phyloP scores from a whole-genome alignment of 2,888 invertebrate genomes.

The Hemaris fuciformis region DNA sequence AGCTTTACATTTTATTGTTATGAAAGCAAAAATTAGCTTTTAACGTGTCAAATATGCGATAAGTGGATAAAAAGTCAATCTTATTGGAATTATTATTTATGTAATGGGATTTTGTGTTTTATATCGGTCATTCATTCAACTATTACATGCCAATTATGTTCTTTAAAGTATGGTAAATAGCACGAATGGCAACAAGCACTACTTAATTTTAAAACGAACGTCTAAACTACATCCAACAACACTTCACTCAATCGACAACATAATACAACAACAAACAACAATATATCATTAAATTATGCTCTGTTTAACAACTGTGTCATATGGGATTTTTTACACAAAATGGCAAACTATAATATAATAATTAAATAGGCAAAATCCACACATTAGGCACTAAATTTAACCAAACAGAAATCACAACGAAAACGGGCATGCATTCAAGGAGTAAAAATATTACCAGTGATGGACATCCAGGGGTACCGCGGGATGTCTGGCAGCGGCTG shows the following conservation, averaged over 20 bases:
- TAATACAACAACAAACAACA: background rate
- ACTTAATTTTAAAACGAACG: background rate
- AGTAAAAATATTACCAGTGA: constrained; percentile 90
- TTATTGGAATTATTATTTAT: constrained; percentile 31
- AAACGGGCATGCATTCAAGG: constrained; percentile 57
- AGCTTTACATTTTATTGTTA: constrained; percentile 43
- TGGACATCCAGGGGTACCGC: constrained; percentile 97
- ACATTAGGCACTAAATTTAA: constrained; percentile 1
- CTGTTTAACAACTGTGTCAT: background rate
- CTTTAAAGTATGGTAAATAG: background rate
- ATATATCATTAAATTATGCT: background rate
- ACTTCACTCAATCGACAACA: background rate
- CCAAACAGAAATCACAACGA: constrained; percentile 11
- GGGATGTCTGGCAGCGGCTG: constrained; percentile 96
- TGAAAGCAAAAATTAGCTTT: constrained; percentile 30
- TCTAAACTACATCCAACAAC: background rate
- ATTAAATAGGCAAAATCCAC: background rate
- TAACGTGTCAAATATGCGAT: constrained; percentile 31
- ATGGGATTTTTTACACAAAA: background rate
- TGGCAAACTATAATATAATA: background rate
- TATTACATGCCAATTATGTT: background rate
- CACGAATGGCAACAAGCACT: background rate
- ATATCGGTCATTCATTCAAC: background rate
- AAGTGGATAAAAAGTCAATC: constrained; percentile 32
- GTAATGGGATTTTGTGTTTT: background rate